A percentile compares a stretch with the other conserved stretches of the same genome.
These are phyloP conservation scores for Sinocyclocheilus anophthalmus DNA, from an alignment of 2,113 vertebrate species.

Conservation along the genomic window DNA sequence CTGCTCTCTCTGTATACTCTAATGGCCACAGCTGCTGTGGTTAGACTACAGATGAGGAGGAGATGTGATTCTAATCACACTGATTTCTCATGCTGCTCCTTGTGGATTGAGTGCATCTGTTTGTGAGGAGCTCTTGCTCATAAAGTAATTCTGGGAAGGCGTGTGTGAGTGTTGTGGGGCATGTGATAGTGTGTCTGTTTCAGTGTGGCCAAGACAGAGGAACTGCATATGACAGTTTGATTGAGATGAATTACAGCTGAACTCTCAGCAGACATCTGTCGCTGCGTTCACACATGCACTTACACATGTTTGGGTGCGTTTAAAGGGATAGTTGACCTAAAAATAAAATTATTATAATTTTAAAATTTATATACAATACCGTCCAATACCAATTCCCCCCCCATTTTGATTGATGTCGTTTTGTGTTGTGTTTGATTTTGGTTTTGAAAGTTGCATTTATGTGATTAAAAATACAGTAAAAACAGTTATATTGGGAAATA, in stretches of 20 bases:
- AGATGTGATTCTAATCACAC: not conserved
- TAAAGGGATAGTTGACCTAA: not conserved
- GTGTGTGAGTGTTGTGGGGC: not conserved
- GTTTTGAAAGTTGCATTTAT: not conserved
- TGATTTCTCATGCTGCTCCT: conserved; percentile 11
- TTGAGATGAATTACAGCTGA: conserved; percentile 8
- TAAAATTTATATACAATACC: not conserved
- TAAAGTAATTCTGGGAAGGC: not conserved
- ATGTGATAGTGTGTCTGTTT: not conserved
- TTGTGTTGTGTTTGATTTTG: not conserved
- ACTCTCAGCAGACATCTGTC: not conserved
- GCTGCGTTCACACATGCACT: not conserved
- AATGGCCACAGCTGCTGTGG: conserved; percentile 18
- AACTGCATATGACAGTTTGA: conserved; percentile 1
- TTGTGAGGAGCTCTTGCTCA: not conserved
- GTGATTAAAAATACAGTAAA: not conserved
- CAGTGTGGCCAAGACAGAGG: not conserved
- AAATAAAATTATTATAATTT: not conserved
- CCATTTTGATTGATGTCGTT: not conserved
- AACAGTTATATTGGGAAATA: too few species aligned
- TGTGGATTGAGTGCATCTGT: conserved; percentile 12
- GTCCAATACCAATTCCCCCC: not conserved
- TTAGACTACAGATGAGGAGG: conserved; percentile 29
- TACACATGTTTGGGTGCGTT: not conserved
- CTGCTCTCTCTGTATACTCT: not conserved